Evolutionary conservation across 2,113 vertebrate species (phyloP).

Genomic region (Lepus americanus): DNA sequence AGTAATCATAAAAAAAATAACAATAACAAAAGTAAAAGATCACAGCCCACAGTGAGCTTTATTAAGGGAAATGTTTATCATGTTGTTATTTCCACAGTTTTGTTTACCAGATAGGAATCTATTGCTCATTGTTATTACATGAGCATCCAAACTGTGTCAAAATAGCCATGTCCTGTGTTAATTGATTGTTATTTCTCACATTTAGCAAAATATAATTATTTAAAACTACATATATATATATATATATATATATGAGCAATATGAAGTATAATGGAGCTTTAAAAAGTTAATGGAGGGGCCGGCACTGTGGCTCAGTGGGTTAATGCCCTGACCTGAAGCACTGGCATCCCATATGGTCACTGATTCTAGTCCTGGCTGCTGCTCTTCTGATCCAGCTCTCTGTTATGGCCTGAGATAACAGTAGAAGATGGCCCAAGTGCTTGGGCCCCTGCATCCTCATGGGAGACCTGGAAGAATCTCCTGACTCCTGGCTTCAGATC

Average conservation of each 20-base stretch:
- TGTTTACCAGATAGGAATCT: not conserved
- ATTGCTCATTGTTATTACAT: conserved; percentile 31
- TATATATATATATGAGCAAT: not conserved
- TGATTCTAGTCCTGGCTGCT: too few species aligned
- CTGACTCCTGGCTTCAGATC: too few species aligned
- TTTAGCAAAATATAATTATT: not conserved
- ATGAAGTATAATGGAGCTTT: too few species aligned
- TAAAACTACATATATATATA: not conserved
- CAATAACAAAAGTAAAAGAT: not conserved
- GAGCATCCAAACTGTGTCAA: not conserved
- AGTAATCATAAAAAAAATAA: conserved; percentile 3
- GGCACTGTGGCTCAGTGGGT: too few species aligned
- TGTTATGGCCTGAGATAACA: too few species aligned
- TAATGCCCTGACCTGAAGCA: too few species aligned
- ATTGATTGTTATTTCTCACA: conserved; percentile 12
- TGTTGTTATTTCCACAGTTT: conserved; percentile 43
- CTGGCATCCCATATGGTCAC: too few species aligned
- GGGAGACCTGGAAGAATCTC: too few species aligned
- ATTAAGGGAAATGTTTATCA: conserved; percentile 27
- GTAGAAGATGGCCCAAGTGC: too few species aligned
- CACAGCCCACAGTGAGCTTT: not conserved
- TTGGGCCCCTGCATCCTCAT: too few species aligned
- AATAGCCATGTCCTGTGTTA: not conserved
- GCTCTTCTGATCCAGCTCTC: too few species aligned
- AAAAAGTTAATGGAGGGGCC: too few species aligned